Percentiles rank a stretch among this genome's conserved stretches.
Conservation (phyloP, 2,797 vertebrate species). For the Pipistrellus kuhlii region DNA sequence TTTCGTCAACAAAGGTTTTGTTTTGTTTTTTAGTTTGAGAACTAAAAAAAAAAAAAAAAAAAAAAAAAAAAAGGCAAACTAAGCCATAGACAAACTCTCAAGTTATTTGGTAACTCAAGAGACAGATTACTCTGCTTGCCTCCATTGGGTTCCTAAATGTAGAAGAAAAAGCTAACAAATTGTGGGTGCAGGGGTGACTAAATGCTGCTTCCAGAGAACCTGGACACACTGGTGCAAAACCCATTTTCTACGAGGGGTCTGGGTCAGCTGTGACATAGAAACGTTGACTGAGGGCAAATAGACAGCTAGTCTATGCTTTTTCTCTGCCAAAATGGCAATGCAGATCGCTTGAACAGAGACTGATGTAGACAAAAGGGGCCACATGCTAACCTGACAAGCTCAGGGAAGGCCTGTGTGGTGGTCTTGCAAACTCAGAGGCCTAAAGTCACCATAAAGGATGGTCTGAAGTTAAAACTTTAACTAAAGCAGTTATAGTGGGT, state of each 20-base stretch:
- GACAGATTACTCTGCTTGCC: neutral
- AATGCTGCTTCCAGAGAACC: neutral
- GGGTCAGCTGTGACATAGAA: neutral
- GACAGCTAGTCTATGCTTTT: neutral
- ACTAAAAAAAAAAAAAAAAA: neutral
- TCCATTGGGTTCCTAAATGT: neutral
- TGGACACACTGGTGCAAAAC: neutral
- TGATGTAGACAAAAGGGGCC: neutral
- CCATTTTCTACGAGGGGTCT: neutral
- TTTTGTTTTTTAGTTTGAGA: neutral
- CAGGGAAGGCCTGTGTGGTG: no score
- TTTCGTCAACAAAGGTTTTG: no score
- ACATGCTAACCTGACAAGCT: no score
- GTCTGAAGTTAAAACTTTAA: no score
- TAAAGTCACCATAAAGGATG: no score
- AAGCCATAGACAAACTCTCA: neutral
- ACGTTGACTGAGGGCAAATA: neutral
- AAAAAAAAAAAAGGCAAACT: neutral
- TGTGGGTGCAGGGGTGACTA: neutral
- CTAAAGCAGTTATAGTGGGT: no score
- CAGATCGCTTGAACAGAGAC: neutral
- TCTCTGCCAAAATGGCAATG: neutral
- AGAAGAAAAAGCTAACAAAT: neutral
- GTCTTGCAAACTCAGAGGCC: no score
- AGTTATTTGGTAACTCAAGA: neutral